Evolutionary conservation across 2,113 vertebrate species (phyloP).

Genomic region (Siniperca knerii): DNA sequence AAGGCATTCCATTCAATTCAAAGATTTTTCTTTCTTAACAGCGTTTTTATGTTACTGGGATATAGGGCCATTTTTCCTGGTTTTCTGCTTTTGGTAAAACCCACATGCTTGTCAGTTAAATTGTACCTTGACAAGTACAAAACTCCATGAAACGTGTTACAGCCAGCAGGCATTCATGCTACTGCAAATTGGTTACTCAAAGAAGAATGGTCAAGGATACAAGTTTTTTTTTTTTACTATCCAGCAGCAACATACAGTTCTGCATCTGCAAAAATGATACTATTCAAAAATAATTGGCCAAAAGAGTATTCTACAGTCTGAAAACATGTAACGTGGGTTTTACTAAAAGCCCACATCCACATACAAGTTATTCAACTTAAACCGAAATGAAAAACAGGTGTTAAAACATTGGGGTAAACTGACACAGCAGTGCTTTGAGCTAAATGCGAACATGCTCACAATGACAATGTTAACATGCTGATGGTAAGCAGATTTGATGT

Average conservation of each 20-base stretch:
- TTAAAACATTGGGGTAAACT: background rate
- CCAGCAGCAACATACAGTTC: background rate
- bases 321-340: slow-evolving; percentile 2
- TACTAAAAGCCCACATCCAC: background rate
- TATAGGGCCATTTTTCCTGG: background rate
- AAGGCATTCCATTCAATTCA: background rate
- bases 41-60: background rate
- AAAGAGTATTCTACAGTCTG: slow-evolving; percentile 5
- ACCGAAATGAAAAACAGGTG: background rate
- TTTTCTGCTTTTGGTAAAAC: slow-evolving; percentile 16
- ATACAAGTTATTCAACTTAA: background rate
- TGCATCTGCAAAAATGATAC: slow-evolving; percentile 17
- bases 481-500: background rate
- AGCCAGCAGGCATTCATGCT: slow-evolving; percentile 11
- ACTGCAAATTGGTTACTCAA: slow-evolving; percentile 11
- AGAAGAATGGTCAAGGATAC: slow-evolving; percentile 32
- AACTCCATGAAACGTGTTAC: slow-evolving; percentile 8
- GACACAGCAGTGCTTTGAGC: background rate
- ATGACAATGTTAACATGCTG: background rate
- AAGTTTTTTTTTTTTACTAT: background rate
- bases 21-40: background rate
- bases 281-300: slow-evolving; percentile 44
- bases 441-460: background rate
- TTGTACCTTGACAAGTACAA: slow-evolving; percentile 4
- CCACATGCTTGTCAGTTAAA: slow-evolving; percentile 21